A percentile compares a stretch with the other conserved stretches of the same genome.
These are phyloP conservation scores for Hydractinia symbiolongicarpus DNA, from an alignment of 30 jellyfish, hydroid and myxozoan species.

Conservation along the genomic window DNA sequence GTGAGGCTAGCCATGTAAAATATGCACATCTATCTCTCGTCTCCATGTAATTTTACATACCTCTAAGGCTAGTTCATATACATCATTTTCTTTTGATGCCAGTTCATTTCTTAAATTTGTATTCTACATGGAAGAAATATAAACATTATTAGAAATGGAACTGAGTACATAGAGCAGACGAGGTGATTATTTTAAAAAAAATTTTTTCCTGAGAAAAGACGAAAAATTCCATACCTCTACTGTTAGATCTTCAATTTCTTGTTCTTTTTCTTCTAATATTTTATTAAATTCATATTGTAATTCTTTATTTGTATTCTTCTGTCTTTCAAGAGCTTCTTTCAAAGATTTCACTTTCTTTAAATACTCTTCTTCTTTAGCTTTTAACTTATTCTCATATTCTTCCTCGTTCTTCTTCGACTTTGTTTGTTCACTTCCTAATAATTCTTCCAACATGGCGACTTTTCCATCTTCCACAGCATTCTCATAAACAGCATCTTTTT, in stretches of 20 bases:
- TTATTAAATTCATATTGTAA: not conserved
- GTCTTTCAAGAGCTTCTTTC: not conserved
- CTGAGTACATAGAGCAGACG: not conserved
- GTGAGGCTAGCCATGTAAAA: too few species aligned
- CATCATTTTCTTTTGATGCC: not conserved
- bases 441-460: not conserved
- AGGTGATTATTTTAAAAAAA: not conserved
- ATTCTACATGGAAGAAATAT: not conserved
- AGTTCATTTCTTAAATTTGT: not conserved
- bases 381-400: not conserved
- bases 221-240: not conserved
- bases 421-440: not conserved
- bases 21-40: too few species aligned
- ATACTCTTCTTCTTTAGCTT: not conserved
- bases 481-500: not conserved
- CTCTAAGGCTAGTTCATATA: too few species aligned
- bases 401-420: not conserved
- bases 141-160: too few species aligned
- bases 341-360: not conserved
- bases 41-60: too few species aligned
- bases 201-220: not conserved
- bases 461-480: not conserved
- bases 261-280: not conserved
- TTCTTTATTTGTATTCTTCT: not conserved
- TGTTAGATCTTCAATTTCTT: conserved; percentile 1